A percentile compares a stretch with the other conserved stretches of the same genome.
phyloP scores from a whole-genome alignment of 2,888 invertebrate species.

The Diarsia rubi region DNA sequence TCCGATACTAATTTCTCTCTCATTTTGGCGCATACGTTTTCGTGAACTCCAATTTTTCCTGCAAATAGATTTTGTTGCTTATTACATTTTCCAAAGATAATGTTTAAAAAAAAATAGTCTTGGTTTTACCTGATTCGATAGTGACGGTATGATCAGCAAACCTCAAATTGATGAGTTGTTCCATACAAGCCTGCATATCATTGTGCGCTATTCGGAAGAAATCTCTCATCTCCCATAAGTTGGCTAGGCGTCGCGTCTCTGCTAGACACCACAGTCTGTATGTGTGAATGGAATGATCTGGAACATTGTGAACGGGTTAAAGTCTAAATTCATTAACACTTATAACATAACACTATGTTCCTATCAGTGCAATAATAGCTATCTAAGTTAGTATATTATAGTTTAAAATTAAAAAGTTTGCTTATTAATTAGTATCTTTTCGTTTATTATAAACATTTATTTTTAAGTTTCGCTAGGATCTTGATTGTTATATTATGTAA shows the following conservation, averaged over 20 bases:
- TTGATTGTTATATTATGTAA: too few species aligned
- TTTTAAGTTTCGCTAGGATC: too few species aligned
- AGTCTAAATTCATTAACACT: not conserved
- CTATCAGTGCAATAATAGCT: too few species aligned
- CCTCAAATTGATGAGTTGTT: slow-evolving; percentile 90
- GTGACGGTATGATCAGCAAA: slow-evolving; percentile 91
- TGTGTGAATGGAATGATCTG: slow-evolving; percentile 95
- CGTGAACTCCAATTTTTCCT: slow-evolving; percentile 93
- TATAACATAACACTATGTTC: too few species aligned
- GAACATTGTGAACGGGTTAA: slow-evolving; percentile 6
- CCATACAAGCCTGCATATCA: slow-evolving; percentile 92
- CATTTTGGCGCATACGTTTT: slow-evolving; percentile 95
- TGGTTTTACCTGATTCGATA: slow-evolving; percentile 86
- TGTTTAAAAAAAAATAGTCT: not conserved
- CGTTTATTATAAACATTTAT: too few species aligned
- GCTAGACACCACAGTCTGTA: slow-evolving; percentile 94
- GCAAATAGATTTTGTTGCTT: slow-evolving; percentile 63
- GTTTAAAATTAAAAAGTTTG: too few species aligned
- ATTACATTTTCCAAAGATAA: not conserved
- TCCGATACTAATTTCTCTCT: slow-evolving; percentile 95
- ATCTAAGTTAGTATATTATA: too few species aligned
- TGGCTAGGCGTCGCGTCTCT: slow-evolving; percentile 93
- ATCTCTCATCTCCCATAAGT: slow-evolving; percentile 94
- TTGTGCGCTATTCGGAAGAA: slow-evolving; percentile 93
- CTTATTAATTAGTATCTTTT: too few species aligned